phyloP scores from a whole-genome alignment of 2,113 vertebrate genomes.

The Sylvilagus bachmani region DNA sequence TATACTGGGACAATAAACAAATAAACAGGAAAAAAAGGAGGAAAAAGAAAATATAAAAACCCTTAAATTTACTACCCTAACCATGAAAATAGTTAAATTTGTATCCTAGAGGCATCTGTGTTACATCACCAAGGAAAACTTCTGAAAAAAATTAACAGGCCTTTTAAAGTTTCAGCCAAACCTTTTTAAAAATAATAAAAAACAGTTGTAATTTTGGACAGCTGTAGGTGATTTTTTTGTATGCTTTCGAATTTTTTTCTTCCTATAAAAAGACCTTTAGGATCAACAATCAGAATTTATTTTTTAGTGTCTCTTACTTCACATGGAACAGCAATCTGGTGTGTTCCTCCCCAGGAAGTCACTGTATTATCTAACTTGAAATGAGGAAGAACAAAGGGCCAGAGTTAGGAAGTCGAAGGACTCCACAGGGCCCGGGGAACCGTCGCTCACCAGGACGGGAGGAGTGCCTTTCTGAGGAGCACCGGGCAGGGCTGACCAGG shows the following conservation, averaged over 20 bases:
- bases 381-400: not conserved
- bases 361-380: not conserved
- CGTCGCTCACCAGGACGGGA: fast-evolving
- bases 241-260: slow-evolving; percentile 40
- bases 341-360: not conserved
- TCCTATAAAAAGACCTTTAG: slow-evolving; percentile 29
- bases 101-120: slow-evolving; percentile 59
- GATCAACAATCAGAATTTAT: slow-evolving; percentile 31
- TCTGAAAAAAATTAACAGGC: slow-evolving; percentile 58
- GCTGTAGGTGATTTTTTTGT: slow-evolving; percentile 29
- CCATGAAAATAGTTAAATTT: slow-evolving; percentile 55
- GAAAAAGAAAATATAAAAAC: not conserved
- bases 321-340: not conserved
- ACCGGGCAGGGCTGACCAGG: not conserved
- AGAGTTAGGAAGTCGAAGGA: not conserved
- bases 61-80: slow-evolving; percentile 32
- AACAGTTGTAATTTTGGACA: slow-evolving; percentile 13
- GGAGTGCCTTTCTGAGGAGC: not conserved
- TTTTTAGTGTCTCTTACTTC: slow-evolving; percentile 40
- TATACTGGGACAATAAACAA: not conserved
- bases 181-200: slow-evolving; percentile 38
- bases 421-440: not conserved
- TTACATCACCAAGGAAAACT: slow-evolving; percentile 62
- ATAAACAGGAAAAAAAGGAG: not conserved
- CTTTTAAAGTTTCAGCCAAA: slow-evolving; percentile 62